Base-by-base conservation (phyloP, 2,113 vertebrate genomes). In the Epinephelus lanceolatus region DNA sequence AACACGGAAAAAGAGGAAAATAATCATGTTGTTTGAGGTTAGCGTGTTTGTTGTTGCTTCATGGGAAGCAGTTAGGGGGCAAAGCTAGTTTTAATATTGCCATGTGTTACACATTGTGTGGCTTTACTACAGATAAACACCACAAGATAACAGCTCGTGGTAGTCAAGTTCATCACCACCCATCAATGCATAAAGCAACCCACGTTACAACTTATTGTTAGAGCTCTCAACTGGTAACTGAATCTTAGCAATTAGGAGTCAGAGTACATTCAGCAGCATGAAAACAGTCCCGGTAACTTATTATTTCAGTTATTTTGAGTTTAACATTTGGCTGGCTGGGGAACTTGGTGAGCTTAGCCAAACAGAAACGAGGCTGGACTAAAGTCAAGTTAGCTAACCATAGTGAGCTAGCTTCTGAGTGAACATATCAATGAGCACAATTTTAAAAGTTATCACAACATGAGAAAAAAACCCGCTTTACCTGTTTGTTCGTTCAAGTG, bases 401-500 rank as follows among this genome's bases (percentile, higher is more conserved):
- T 59, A 78, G 37, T 80, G 81, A 86, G 92, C 86, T 90, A 93
- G 85, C 90, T 18, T 68, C 33, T 49, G 52, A 62, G 15, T 80
- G 19, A 61, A 49, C 4, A 67, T 47, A 76, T 81, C 49, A 90
- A 86, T 83, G 65, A 70, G 12, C 30, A 37, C 13, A 42, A 73
- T 71, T 77, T 55, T 10, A 65, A 83, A 92, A 92, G 81, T 84
- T 66, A 49, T 11, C 6, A 71, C 1, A 87, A 78, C 15, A n/a
- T 14, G 25, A 71, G 13, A 12, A 37, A 78, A 82, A 80, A 25
- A 18, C 2, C 2, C 0, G 51, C 14, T 67, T 85, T 92, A 95
- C 93, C 93, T 95, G 87, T 92, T 78, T 74, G 56, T 72, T 85
- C 61, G 81, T 91, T 83, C 82, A 74, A 87, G 65, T 56, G n/a